Evolutionary conservation across 2,888 invertebrate species (phyloP).

Genomic region (Tetanocera ferruginea): DNA sequence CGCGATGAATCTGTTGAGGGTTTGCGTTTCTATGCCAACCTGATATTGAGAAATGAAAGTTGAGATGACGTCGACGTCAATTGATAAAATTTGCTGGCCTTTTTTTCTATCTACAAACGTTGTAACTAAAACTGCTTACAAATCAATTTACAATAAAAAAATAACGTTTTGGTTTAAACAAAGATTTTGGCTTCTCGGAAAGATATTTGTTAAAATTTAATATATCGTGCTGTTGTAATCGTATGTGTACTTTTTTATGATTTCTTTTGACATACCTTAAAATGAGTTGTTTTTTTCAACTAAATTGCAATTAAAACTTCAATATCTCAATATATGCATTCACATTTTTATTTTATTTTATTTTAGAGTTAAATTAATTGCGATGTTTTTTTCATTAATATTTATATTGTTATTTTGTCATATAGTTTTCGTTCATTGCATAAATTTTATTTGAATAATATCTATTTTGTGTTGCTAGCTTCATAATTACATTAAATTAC

Average conservation of each 20-base stretch:
- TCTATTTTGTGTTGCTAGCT: background rate
- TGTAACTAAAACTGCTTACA: background rate
- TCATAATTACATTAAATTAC: slow-evolving; percentile 24
- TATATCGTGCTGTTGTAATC: no score
- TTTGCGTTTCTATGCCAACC: slow-evolving; percentile 92
- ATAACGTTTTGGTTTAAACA: background rate
- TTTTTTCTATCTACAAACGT: no score
- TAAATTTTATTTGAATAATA: background rate
- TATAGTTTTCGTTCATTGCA: slow-evolving; percentile 1
- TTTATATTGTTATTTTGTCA: background rate
- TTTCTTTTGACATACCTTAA: no score
- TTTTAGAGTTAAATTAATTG: slow-evolving; percentile 3
- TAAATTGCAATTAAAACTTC: no score
- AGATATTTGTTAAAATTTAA: no score
- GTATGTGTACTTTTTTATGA: no score
- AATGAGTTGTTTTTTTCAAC: no score
- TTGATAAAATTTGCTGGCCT: no score
- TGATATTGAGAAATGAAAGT: slow-evolving; percentile 73
- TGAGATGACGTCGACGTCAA: background rate
- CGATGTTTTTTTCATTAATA: slow-evolving; percentile 8
- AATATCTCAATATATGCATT: background rate
- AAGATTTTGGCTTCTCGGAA: no score
- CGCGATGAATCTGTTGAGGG: slow-evolving; percentile 97
- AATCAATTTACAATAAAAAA: background rate
- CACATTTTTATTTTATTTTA: background rate